phyloP scores from a whole-genome alignment of 2,113 vertebrate species.

The Carassius carassius region DNA sequence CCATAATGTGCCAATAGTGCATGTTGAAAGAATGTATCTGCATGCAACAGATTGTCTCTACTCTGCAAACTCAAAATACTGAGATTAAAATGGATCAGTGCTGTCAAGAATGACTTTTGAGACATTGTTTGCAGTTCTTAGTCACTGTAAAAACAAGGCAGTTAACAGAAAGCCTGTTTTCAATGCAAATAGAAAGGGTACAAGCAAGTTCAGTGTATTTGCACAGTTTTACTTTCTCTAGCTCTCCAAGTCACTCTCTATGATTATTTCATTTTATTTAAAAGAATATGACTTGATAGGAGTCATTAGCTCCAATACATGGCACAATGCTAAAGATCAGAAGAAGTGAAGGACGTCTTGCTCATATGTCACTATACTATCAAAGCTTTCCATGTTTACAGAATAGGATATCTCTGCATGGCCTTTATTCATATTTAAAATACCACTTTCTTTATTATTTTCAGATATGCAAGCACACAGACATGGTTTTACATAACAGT shows the following conservation, averaged over 20 bases:
- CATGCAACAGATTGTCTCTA: neutral
- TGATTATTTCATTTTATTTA: neutral
- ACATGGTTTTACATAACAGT: constrained; percentile 7
- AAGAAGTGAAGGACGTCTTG: neutral
- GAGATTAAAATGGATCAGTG: neutral
- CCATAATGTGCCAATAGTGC: neutral
- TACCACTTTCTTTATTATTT: neutral
- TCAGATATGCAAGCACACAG: neutral
- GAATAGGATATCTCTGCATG: neutral
- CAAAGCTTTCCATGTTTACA: neutral
- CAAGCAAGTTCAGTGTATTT: neutral
- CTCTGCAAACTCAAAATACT: constrained; percentile 7
- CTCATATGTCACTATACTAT: neutral
- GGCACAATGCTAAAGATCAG: constrained; percentile 13
- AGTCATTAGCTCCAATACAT: constrained; percentile 10
- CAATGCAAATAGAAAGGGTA: neutral
- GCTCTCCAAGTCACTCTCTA: neutral
- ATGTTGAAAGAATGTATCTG: neutral
- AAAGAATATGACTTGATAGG: neutral
- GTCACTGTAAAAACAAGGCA: constrained; percentile 5
- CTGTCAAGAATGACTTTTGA: neutral
- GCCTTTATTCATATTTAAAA: constrained; percentile 5
- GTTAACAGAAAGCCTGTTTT: neutral
- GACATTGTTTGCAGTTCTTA: neutral
- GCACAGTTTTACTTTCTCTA: neutral